phyloP scores from a whole-genome alignment of 2,797 vertebrate species.

The Gadopsis bispinosus region DNA sequence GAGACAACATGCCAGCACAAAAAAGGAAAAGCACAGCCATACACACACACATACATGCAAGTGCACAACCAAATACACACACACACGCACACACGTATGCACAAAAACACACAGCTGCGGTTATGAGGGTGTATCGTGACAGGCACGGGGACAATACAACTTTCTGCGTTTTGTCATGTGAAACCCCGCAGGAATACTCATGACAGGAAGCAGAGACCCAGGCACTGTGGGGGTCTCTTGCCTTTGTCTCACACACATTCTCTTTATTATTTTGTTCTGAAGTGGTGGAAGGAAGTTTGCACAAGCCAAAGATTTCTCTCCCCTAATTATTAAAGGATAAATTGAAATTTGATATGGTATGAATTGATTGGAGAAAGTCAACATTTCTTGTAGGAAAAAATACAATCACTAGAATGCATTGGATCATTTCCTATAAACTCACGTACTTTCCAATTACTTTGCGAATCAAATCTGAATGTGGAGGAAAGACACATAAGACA shows the following conservation, averaged over 20 bases:
- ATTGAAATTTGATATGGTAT: constrained; percentile 26
- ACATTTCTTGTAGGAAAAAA: constrained; percentile 11
- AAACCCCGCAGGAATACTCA: constrained; percentile 91
- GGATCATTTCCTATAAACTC: background rate
- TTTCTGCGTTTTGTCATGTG: constrained; percentile 93
- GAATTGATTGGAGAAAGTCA: constrained; percentile 6
- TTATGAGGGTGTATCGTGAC: constrained; percentile 90
- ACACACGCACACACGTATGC: constrained; percentile 34
- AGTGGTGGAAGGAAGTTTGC: constrained; percentile 87
- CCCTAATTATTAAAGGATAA: constrained; percentile 84
- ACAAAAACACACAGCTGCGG: constrained; percentile 81
- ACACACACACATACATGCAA: constrained; percentile 51
- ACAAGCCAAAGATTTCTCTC: constrained; percentile 85
- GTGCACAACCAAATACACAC: constrained; percentile 57
- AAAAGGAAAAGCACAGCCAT: constrained; percentile 73
- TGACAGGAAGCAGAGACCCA: constrained; percentile 91
- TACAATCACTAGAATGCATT: background rate
- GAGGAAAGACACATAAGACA: background rate
- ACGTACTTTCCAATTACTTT: background rate
- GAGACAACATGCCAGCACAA: constrained; percentile 87
- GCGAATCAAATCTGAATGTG: background rate
- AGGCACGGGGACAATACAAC: constrained; percentile 91
- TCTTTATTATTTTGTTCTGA: constrained; percentile 86
- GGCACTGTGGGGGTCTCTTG: constrained; percentile 89
- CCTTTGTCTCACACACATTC: constrained; percentile 89